Evolutionary conservation across 1,140 invertebrate genomes (phyloP), one percentile per base, ranked within the genome.

Genomic region (Zaprionus ornatus): DNA sequence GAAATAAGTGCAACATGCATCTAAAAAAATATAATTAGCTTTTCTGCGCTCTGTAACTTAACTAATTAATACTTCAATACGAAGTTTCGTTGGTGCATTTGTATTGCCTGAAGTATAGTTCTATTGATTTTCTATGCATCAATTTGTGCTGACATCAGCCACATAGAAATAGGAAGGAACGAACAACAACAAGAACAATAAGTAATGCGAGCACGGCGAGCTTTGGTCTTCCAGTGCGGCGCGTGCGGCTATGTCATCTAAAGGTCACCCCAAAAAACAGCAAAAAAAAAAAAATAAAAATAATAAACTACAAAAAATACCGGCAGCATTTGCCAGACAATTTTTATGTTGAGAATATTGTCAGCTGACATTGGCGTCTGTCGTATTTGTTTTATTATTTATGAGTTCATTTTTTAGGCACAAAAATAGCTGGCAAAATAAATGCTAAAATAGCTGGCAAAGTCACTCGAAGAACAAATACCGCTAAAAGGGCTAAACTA

Each of bases 181-280:
- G 55, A 69, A 69, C 6, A 32, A 23, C 21, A 56, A 62, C 50
- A 15, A 50, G 12, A 55, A 42, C 35, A 21, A 68, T 61, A 27
- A 67, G 56, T 52, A 64, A 29, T 19, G 23, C 52, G 32, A 62
- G 13, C 37, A 32, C 29, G 19, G 15, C 56, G 29, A 85, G 78
- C 78, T 90, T 88, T 78, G 80, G 74, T 78, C 74, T 83, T 87
- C 84, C 84, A 88, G 74, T 54, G 60, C 29, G 70, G 73, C 84
- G 77, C 77, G 80, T 81, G 77, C 74, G 65, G 54, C 78, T 88
- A 81, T 88, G 85, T 85, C 85, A 88, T 90, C 62, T 85, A 90
- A 88, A 88, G 85, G 85, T 88, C 85, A 88, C 54, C 50, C 68
- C 67, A 60, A 79, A 75, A 63, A 48, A 48, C 37, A 50, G 35